These are phyloP conservation scores for Hypercompe scribonia DNA, from an alignment of 2,888 invertebrate genomes.

Conservation along the genomic window DNA sequence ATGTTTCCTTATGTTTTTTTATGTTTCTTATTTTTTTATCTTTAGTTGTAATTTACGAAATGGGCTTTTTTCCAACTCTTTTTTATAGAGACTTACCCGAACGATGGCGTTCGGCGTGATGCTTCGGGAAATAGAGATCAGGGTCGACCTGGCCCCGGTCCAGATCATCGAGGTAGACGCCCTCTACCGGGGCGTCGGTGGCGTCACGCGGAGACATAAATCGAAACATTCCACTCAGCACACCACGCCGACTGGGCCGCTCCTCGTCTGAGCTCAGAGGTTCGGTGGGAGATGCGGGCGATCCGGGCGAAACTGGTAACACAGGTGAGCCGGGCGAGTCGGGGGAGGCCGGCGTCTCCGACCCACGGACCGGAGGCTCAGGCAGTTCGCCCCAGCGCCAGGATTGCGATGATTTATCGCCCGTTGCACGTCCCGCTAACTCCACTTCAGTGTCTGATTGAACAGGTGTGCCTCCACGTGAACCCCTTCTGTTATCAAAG, in stretches of 20 bases:
- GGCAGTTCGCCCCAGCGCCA: conserved; percentile 98
- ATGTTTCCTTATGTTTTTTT: not conserved
- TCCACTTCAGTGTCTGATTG: conserved; percentile 98
- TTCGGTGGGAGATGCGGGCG: conserved; percentile 74
- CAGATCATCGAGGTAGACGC: conserved; percentile 96
- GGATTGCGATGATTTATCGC: conserved; percentile 88
- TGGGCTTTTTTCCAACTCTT: conserved; percentile 3
- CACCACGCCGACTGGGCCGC: conserved; percentile 86
- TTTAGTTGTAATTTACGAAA: not conserved
- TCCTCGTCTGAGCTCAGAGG: conserved; percentile 85
- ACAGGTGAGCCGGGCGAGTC: conserved; percentile 65
- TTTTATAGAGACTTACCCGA: conserved; percentile 64
- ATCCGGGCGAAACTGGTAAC: conserved; percentile 64
- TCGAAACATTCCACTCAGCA: conserved; percentile 96
- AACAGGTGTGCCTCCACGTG: conserved; percentile 93
- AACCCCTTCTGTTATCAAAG: conserved; percentile 68
- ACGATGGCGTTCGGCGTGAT: conserved; percentile 80
- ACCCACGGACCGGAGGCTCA: conserved; percentile 75
- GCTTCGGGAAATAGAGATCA: conserved; percentile 96
- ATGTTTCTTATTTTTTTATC: not conserved
- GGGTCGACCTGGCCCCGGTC: conserved; percentile 96
- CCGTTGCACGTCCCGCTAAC: conserved; percentile 81
- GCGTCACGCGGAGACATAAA: conserved; percentile 90
- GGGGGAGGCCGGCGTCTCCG: conserved; percentile 57
- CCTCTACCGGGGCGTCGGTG: conserved; percentile 88